A percentile compares a stretch with the other conserved stretches of the same genome.
These are phyloP conservation scores for Drosophila aff. DNA, from an alignment of 1,140 invertebrate genomes.

Conservation along the genomic window DNA sequence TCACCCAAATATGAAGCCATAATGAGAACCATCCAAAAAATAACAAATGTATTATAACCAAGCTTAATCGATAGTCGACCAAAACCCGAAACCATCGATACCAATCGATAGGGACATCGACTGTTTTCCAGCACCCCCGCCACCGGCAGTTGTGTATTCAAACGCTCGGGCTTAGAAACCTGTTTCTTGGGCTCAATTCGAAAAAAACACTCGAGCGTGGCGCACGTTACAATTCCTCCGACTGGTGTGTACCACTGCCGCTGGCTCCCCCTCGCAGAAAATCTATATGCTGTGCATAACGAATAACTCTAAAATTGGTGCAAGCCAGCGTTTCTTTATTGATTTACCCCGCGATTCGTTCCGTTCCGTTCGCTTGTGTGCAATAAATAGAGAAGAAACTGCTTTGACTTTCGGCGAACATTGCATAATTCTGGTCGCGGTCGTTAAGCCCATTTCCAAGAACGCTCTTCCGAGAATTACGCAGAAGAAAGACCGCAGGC, in stretches of 20 bases:
- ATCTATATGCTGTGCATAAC: slow-evolving; percentile 40
- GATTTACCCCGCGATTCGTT: slow-evolving; percentile 45
- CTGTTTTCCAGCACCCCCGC: too few species aligned
- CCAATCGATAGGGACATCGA: too few species aligned
- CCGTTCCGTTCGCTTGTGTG: slow-evolving; percentile 19
- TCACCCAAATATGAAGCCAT: too few species aligned
- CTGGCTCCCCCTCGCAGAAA: slow-evolving; percentile 7
- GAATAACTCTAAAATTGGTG: slow-evolving; percentile 42
- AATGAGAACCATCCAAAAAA: too few species aligned
- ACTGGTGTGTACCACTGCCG: slow-evolving; percentile 39
- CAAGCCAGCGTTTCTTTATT: slow-evolving; percentile 54
- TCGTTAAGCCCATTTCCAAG: slow-evolving; percentile 38
- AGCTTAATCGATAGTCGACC: too few species aligned
- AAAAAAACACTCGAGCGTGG: slow-evolving; percentile 55
- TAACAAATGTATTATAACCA: too few species aligned
- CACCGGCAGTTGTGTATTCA: not conserved
- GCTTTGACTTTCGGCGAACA: slow-evolving; percentile 34
- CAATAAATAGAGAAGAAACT: slow-evolving; percentile 19
- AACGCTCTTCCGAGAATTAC: slow-evolving; percentile 44
- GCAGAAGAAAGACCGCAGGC: slow-evolving; percentile 13
- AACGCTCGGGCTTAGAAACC: slow-evolving; percentile 40
- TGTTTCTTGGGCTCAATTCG: slow-evolving; percentile 59
- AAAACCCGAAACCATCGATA: too few species aligned
- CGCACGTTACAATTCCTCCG: slow-evolving; percentile 42
- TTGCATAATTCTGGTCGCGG: slow-evolving; percentile 68